Conservation (phyloP, 2,888 invertebrate genomes). For the Vannuccia rotundouncinata region DNA sequence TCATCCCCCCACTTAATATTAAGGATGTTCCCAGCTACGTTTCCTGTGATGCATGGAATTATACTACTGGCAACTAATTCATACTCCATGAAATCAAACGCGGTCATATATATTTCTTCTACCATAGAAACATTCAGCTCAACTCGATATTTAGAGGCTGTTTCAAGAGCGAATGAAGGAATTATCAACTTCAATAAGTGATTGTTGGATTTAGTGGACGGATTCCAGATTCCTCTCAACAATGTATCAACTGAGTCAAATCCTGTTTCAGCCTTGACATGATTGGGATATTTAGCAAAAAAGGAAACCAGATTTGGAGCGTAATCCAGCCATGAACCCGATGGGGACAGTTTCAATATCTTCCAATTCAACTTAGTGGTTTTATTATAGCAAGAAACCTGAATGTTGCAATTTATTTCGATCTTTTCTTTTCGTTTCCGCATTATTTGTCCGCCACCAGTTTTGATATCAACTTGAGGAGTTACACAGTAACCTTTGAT, state of each 20-base stretch:
- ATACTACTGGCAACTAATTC: background rate
- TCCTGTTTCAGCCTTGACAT: background rate
- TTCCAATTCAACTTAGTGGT: constrained; percentile 22
- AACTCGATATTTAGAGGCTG: background rate
- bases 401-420: background rate
- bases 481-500: constrained; percentile 15
- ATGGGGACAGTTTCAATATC: background rate
- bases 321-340: constrained; percentile 1
- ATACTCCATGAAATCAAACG: background rate
- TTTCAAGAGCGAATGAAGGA: background rate
- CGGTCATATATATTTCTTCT: background rate
- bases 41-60: background rate
- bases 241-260: background rate
- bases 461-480: background rate
- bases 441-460: background rate
- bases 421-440: background rate
- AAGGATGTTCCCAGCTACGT: background rate
- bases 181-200: constrained; percentile 1
- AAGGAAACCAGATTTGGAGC: background rate
- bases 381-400: constrained; percentile 11
- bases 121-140: background rate
- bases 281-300: background rate
- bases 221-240: background rate
- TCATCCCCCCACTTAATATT: constrained; percentile 3
- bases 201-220: background rate